Evolutionary conservation across 1,140 invertebrate genomes (phyloP).

Genomic region (Ganaspis sp.): DNA sequence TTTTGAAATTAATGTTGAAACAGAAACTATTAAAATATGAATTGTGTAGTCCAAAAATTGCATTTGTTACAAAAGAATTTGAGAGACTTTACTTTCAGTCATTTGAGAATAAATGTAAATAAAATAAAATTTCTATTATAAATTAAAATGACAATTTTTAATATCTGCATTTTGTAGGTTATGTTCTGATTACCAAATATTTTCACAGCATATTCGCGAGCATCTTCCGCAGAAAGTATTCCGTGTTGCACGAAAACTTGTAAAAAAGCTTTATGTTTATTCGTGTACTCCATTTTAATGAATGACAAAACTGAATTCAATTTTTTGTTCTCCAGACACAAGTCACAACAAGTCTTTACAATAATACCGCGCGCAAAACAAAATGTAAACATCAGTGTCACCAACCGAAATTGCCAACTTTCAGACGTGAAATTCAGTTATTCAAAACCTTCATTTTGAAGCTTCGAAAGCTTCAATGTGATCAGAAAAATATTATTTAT

Average conservation of each 20-base stretch:
- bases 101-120: neutral
- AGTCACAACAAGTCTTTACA: neutral
- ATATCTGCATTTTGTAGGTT: no score
- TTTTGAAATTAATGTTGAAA: no score
- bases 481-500: no score
- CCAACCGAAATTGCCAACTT: no score
- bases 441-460: no score
- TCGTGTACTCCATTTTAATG: slow-evolving; percentile 42
- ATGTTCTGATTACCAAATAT: slow-evolving; percentile 57
- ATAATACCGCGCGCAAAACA: neutral
- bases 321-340: neutral
- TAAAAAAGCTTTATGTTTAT: slow-evolving; percentile 52
- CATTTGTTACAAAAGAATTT: no score
- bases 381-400: neutral
- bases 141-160: no score
- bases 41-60: no score
- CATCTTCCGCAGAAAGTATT: slow-evolving; percentile 47
- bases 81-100: no score
- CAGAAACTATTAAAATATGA: no score
- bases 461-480: no score
- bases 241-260: slow-evolving; percentile 59
- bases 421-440: no score
- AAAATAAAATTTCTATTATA: neutral
- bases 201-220: slow-evolving; percentile 43
- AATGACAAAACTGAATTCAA: neutral